phyloP scores from a whole-genome alignment of 1,140 invertebrate species.

The Ladona fulva region DNA sequence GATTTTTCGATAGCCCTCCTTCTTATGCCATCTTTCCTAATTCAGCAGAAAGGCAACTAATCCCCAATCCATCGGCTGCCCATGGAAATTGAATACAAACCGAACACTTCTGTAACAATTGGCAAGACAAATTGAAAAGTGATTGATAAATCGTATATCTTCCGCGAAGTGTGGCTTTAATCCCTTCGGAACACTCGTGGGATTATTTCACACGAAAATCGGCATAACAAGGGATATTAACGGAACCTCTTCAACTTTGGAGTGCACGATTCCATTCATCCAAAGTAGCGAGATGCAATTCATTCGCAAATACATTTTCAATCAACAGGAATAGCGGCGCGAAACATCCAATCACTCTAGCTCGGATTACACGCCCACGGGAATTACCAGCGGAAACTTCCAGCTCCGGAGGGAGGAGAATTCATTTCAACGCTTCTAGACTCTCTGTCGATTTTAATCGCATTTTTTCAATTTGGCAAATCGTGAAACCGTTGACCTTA shows the following conservation, averaged over 20 bases:
- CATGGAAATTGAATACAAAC: too few relatives aligned
- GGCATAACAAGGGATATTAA: background rate
- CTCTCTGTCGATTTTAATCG: too few relatives aligned
- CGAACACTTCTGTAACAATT: too few relatives aligned
- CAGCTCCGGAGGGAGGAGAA: too few relatives aligned
- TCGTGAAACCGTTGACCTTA: background rate
- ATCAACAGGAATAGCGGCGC: background rate
- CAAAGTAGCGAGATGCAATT: background rate
- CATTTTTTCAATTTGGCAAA: background rate
- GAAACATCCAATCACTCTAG: conserved; percentile 2
- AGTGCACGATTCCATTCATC: background rate
- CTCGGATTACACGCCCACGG: background rate
- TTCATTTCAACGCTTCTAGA: background rate
- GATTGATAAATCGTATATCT: too few relatives aligned
- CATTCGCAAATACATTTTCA: conserved; percentile 7
- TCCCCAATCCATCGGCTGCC: too few relatives aligned
- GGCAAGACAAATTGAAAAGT: too few relatives aligned
- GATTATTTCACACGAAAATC: background rate
- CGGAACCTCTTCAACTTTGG: background rate
- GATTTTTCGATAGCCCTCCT: too few relatives aligned
- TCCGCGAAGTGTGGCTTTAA: too few relatives aligned
- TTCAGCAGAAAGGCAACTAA: too few relatives aligned
- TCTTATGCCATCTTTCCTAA: too few relatives aligned
- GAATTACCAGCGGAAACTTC: background rate
- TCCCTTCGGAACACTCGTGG: background rate